Conservation (phyloP, 1,140 invertebrate species). For the Yoshiicerus persimilis region DNA sequence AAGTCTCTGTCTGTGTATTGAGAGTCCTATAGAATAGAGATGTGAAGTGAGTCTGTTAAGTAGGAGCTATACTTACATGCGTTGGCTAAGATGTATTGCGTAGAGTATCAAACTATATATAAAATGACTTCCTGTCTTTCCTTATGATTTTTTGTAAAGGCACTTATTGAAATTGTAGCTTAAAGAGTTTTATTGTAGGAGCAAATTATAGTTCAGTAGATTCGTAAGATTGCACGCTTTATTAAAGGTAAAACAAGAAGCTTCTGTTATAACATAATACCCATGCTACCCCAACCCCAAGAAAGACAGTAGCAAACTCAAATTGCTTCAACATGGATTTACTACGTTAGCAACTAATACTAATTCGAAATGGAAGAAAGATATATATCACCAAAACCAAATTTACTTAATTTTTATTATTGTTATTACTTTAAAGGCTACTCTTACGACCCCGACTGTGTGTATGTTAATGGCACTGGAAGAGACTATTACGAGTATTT, state of each 20-base stretch:
- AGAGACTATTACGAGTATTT: constrained; percentile 89
- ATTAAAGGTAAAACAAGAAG: not conserved
- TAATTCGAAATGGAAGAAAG: not conserved
- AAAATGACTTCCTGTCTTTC: no score
- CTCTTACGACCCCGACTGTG: constrained; percentile 89
- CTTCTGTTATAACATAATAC: no score
- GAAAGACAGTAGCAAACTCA: not conserved
- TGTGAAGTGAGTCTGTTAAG: no score
- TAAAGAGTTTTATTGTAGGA: not conserved
- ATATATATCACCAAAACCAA: not conserved
- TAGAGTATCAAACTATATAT: no score
- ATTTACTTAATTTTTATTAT: not conserved
- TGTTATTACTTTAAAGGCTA: constrained; percentile 66
- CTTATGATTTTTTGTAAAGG: no score
- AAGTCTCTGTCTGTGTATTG: no score
- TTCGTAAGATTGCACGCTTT: not conserved
- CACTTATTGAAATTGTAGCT: no score
- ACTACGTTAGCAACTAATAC: no score
- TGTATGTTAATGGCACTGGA: constrained; percentile 91
- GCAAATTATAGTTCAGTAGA: not conserved
- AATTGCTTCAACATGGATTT: not conserved
- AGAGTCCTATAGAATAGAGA: no score
- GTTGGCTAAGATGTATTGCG: no score
- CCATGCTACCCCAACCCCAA: not conserved
- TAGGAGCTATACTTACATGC: no score